Evolutionary conservation across 2,888 invertebrate genomes (phyloP), one percentile per base, ranked within the genome.

Genomic region (Sarcophaga caerulescens): DNA sequence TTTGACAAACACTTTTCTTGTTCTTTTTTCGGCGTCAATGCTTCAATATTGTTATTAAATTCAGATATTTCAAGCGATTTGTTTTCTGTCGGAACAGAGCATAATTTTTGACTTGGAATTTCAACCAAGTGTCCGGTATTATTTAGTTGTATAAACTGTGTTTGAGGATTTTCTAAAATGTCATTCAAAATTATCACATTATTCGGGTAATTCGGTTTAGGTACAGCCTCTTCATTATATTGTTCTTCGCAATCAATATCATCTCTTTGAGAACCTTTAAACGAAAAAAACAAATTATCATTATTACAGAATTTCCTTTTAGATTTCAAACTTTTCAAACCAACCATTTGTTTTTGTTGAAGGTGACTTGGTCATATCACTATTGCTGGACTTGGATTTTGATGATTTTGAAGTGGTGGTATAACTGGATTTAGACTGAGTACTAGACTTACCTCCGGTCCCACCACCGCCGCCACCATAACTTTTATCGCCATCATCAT

Each of bases 401-500:
- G 81, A 70, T 0, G 79, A 70, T 17, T 84, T 83, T 1, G 68
- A 62, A 17, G 63, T 57, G 3, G 75, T 52, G 14, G 52, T 14
- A 44, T 74, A 52, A 59, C 14, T 71, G 1, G 79, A 75, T 76
- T 84, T 79, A 71, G 60, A 75, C 59, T 84, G 79, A 4, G 83
- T 74, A 52, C 14, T 35, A 14, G 77, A 77, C 70, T 81, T 86
- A 35, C 63, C 59, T 1, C 65, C 74, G n/a, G 85, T 86, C 21
- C 62, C 59, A 1, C 65, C 74, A 19, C 85, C 81, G 3, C 71
- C 47, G 8, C 52, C 52, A 4, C 89, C 89, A 0, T 89, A 89
- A 0, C 94, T 94, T 3, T 94, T 94, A 80, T 94, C 94, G 14
- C 92, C 97, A 91, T 96, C 97, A 88, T 93, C 97, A 91, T 96